Evolutionary conservation across 2,888 invertebrate genomes (phyloP).

Genomic region (Eulithis testata): DNA sequence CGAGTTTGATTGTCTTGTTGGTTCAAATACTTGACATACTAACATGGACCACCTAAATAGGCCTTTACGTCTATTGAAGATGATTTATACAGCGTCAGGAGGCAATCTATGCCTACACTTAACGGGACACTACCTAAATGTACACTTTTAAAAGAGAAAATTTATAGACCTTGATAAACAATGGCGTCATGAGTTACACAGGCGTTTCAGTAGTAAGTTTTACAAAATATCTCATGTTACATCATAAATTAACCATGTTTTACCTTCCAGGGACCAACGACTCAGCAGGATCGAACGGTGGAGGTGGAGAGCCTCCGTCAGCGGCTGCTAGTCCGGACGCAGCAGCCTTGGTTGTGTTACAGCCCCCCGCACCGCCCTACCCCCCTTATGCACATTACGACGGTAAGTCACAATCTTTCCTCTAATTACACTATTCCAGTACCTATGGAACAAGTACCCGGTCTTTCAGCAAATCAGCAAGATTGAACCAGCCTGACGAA

Average conservation of each 20-base stretch:
- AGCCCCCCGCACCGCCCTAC: slow-evolving; percentile 79
- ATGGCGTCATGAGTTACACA: no score
- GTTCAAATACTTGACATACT: slow-evolving; percentile 14
- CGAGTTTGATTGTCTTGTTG: slow-evolving; percentile 36
- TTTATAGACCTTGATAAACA: no score
- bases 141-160: no score
- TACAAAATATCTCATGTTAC: neutral
- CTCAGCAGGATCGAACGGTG: slow-evolving; percentile 76
- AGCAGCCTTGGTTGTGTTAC: slow-evolving; percentile 75
- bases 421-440: no score
- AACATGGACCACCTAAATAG: slow-evolving; percentile 1
- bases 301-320: slow-evolving; percentile 76
- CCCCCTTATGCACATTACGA: slow-evolving; percentile 80
- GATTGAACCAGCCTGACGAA: no score
- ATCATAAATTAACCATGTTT: neutral
- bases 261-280: slow-evolving; percentile 71
- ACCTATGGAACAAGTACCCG: no score
- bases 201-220: no score
- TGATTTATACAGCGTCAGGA: no score
- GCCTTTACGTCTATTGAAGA: no score
- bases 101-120: no score
- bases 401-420: slow-evolving; percentile 55
- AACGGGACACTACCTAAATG: neutral
- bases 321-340: slow-evolving; percentile 80
- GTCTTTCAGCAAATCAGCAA: no score